These are phyloP conservation scores for Sprattus sprattus DNA, from an alignment of 2,113 vertebrate genomes.

Conservation along the genomic window DNA sequence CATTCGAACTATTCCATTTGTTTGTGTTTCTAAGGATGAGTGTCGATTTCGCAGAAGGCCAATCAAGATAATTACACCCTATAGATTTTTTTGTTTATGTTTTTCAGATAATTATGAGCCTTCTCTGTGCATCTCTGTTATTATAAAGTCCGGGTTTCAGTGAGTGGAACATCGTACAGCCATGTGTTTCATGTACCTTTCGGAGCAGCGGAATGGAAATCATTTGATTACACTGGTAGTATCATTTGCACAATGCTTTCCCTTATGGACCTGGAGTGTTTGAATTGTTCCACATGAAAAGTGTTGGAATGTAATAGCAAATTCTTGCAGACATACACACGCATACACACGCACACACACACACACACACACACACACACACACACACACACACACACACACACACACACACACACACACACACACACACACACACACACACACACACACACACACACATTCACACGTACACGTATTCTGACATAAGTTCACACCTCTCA, in stretches of 20 bases:
- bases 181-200: not conserved
- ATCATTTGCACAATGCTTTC: not conserved
- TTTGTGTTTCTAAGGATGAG: not conserved
- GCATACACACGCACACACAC: not conserved
- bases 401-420: not conserved
- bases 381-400: too few relatives aligned
- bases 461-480: not conserved
- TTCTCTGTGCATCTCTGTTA: not conserved
- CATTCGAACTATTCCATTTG: not conserved
- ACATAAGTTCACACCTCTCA: not conserved
- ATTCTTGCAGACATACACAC: slow-evolving; percentile 7
- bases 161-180: not conserved
- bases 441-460: not conserved
- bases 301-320: not conserved
- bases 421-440: not conserved
- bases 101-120: not conserved
- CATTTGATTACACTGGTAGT: slow-evolving; percentile 9
- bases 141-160: too few relatives aligned
- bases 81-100: not conserved
- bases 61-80: not conserved
- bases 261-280: slow-evolving; percentile 1
- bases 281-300: slow-evolving; percentile 7
- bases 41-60: not conserved
- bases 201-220: not conserved
- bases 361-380: not conserved